Base-by-base conservation (phyloP, 1,140 invertebrate species). In the Argopecten irradians region DNA sequence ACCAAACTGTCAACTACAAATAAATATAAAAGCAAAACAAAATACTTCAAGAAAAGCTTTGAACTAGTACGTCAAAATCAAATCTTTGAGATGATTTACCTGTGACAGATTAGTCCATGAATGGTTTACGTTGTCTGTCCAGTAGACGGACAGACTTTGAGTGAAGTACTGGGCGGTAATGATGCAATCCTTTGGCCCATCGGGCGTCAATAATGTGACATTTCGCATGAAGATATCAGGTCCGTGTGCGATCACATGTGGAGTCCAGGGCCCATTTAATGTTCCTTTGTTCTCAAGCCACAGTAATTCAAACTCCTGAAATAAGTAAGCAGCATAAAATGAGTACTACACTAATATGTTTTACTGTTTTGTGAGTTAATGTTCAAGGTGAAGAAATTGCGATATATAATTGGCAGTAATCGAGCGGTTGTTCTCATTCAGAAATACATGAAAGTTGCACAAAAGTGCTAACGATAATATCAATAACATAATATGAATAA, bases 121-220 rank as follows among this genome's bases (percentile, higher is more conserved):
- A 34, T 32, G 34, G 11, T 32, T 88, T 13, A 14, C 19, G 1
- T 35, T 55, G n/a, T 88, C 83, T 34, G 82, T 32, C 87, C 87
- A 88, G 39, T 88, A 88, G n/a, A 88, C 34, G 22, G 87, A 36
- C 33, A 88, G 34, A 55, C 83, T 88, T n/a, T 84, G 46, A 2
- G 87, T 88, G 35, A 88, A 88, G 11, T 84, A 88, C 33, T 88
- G 87, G 11, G 87, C 87, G 3, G 87, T 82, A 19, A 88, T 55
- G 35, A 88, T 55, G 28, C 83, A 84, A 33, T 88, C 87, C 35
- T 82, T 36, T 55, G 34, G 41, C 8, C 87, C 87, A 88, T 83
- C 82, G 9, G 87, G 82, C 9, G 83, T 88, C 19, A 71, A 46
- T 9, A 88, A 34, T 16, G n/a, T 19, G 11, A 33, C 43, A 32